phyloP scores from a whole-genome alignment of 2,797 vertebrate genomes.

The Petrocephalus sullivani region DNA sequence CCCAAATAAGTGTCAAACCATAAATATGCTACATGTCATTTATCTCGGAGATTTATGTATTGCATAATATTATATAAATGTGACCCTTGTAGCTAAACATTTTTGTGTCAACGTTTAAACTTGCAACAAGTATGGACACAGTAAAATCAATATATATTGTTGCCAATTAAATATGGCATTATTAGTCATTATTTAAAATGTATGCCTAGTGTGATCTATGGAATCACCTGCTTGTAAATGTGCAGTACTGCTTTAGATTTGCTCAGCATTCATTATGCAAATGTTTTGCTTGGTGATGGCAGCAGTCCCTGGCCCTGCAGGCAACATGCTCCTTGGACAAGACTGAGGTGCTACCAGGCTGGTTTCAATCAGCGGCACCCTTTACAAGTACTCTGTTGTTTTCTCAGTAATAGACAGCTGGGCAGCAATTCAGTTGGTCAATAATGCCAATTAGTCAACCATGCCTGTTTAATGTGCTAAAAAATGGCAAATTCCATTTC shows the following conservation, averaged over 20 bases:
- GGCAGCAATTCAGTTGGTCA: constrained; percentile 35
- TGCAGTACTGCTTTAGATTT: constrained; percentile 10
- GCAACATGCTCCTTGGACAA: constrained; percentile 5
- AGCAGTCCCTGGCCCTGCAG: constrained; percentile 4
- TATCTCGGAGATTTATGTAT: not conserved
- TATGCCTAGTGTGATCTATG: constrained; percentile 11
- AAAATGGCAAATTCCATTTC: constrained; percentile 21
- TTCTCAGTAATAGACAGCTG: constrained; percentile 22
- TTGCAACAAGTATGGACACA: not conserved
- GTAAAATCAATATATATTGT: not conserved
- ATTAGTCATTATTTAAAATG: constrained; percentile 4
- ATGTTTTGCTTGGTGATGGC: constrained; percentile 25
- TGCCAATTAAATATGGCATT: not conserved
- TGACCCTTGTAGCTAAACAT: not conserved
- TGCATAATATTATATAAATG: not conserved
- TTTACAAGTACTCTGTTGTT: constrained; percentile 30
- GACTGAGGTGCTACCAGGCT: constrained; percentile 28
- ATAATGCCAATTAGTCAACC: constrained; percentile 33
- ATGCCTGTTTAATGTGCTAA: constrained; percentile 38
- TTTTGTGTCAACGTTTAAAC: not conserved
- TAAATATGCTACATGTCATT: not conserved
- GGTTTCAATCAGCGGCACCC: constrained; percentile 27
- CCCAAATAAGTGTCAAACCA: not conserved
- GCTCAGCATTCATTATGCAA: constrained; percentile 5
- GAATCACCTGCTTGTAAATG: constrained; percentile 17